Evolutionary conservation across 2,113 vertebrate species (phyloP).

Genomic region (Alouatta palliata): DNA sequence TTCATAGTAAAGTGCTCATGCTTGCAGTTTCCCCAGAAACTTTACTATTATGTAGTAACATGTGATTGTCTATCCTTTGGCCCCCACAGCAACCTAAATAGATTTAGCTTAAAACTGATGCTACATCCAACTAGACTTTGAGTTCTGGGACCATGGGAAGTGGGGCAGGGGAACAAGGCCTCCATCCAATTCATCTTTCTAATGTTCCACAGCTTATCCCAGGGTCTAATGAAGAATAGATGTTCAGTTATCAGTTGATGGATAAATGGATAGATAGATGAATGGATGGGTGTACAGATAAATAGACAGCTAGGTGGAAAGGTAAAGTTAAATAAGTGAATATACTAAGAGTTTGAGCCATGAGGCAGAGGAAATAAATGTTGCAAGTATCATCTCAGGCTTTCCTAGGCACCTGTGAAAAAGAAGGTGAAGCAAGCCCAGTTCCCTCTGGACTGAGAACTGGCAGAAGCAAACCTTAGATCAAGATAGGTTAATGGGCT

Average conservation of each 20-base stretch:
- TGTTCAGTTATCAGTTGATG: background rate
- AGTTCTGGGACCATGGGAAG: background rate
- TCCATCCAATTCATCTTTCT: background rate
- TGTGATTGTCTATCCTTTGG: background rate
- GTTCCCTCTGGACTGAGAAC: slow-evolving; percentile 66
- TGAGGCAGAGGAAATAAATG: slow-evolving; percentile 21
- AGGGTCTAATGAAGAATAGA: background rate
- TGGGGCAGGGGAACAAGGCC: background rate
- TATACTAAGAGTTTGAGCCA: background rate
- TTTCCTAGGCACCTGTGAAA: background rate
- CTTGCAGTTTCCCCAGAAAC: background rate
- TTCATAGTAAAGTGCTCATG: background rate
- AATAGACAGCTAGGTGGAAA: background rate
- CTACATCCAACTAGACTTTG: background rate
- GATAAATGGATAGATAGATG: background rate
- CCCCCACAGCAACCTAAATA: background rate
- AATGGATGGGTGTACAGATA: background rate
- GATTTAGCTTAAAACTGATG: background rate
- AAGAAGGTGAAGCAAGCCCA: slow-evolving; percentile 54
- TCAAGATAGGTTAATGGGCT: slow-evolving; percentile 86
- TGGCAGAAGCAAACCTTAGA: slow-evolving; percentile 73
- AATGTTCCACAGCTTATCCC: background rate
- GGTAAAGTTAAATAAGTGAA: background rate
- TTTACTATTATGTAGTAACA: background rate
- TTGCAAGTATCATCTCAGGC: background rate